Conservation (phyloP, 2,888 invertebrate genomes). For the Prionchulus punctatus region DNA sequence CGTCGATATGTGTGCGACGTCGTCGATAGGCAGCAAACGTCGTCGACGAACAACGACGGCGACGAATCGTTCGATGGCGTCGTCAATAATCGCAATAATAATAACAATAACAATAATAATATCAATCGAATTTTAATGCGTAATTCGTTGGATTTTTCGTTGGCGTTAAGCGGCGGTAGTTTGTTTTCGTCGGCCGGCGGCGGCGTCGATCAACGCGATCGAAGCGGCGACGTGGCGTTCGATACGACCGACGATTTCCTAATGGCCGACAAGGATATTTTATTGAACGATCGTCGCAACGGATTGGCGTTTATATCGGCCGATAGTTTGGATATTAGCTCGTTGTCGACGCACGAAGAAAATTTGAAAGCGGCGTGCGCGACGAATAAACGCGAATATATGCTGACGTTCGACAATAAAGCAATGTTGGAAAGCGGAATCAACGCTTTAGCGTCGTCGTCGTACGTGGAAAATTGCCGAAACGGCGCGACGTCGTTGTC, state of each 20-base stretch:
- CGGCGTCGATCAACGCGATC: no score
- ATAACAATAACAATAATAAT: neutral
- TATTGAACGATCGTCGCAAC: no score
- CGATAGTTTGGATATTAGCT: constrained; percentile 23
- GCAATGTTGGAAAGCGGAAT: constrained; percentile 5
- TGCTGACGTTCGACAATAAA: constrained; percentile 23
- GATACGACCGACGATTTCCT: no score
- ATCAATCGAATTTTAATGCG: neutral
- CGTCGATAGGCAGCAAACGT: neutral
- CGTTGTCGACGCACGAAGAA: neutral
- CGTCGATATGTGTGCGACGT: no score
- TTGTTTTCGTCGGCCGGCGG: neutral
- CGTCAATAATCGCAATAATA: no score
- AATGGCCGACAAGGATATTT: no score
- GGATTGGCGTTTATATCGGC: constrained; percentile 22
- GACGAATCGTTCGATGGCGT: no score
- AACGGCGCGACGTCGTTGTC: no score
- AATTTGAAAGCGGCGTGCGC: constrained; percentile 14
- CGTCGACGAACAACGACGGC: neutral
- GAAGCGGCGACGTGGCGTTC: no score
- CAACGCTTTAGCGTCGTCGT: no score
- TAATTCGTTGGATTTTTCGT: neutral
- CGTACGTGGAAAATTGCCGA: no score
- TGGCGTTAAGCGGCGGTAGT: neutral
- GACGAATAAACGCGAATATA: constrained; percentile 26